These are phyloP conservation scores for Seira musarum DNA, from an alignment of 2,888 invertebrate species.

Conservation along the genomic window DNA sequence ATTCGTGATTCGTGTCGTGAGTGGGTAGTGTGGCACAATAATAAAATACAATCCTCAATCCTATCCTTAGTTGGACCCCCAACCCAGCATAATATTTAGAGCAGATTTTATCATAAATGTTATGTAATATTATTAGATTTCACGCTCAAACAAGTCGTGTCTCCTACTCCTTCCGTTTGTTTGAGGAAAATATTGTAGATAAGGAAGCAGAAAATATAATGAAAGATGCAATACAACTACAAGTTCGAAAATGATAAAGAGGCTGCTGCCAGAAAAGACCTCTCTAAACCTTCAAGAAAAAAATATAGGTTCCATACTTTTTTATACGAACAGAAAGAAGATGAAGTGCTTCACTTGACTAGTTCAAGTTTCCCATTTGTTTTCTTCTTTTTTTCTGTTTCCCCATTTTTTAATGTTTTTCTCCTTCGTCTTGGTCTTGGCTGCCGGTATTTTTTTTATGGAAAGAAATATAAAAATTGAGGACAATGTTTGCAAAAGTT, in stretches of 20 bases:
- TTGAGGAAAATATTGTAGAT: neutral
- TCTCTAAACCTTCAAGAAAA: neutral
- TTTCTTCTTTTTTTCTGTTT: constrained; percentile 30
- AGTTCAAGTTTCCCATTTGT: constrained; percentile 55
- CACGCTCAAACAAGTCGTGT: constrained; percentile 41
- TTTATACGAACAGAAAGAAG: constrained; percentile 18
- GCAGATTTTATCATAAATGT: too few species aligned
- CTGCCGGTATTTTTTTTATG: neutral
- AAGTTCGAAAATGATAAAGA: constrained; percentile 34
- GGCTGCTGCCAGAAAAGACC: constrained; percentile 16
- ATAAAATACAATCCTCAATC: too few species aligned
- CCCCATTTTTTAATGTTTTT: constrained; percentile 18
- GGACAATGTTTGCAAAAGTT: constrained; percentile 22
- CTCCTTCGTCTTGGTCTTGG: neutral
- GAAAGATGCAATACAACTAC: too few species aligned
- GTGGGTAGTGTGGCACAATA: too few species aligned
- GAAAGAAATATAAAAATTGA: constrained; percentile 18
- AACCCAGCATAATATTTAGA: too few species aligned
- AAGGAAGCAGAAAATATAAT: constrained; percentile 23
- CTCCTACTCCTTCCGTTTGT: too few species aligned
- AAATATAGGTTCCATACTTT: neutral
- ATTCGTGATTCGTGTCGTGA: too few species aligned
- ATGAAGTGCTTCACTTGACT: constrained; percentile 39
- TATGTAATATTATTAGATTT: constrained; percentile 53
- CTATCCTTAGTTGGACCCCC: too few species aligned